Evolutionary conservation across 2,797 vertebrate genomes (phyloP).

Genomic region (Malacoraja senta): DNA sequence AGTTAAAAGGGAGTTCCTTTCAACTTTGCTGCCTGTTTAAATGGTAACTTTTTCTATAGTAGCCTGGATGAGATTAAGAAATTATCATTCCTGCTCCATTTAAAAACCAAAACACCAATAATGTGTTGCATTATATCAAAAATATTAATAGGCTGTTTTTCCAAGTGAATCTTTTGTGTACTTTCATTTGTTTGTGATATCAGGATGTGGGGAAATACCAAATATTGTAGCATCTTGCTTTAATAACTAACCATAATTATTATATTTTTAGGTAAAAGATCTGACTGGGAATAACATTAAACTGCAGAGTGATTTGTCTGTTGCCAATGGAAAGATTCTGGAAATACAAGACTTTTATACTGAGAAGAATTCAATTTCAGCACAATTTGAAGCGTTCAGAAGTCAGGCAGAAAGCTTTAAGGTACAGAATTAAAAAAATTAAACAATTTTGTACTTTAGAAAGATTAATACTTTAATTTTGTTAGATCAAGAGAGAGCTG

Average conservation of each 20-base stretch:
- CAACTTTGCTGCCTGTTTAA: background rate
- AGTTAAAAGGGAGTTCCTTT: background rate
- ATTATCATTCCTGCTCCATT: background rate
- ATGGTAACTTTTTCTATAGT: background rate
- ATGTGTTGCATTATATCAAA: background rate
- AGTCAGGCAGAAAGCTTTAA: constrained; percentile 49
- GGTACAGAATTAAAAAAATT: constrained; percentile 37
- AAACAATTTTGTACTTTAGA: background rate
- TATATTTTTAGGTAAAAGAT: constrained; percentile 53
- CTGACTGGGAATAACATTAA: constrained; percentile 45
- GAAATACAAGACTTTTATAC: constrained; percentile 43
- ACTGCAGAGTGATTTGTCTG: constrained; percentile 50
- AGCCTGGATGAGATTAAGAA: background rate
- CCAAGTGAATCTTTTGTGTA: background rate
- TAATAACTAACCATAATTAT: background rate
- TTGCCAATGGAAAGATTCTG: constrained; percentile 43
- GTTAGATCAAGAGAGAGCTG: no score
- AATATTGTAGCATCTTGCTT: background rate
- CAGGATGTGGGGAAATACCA: background rate
- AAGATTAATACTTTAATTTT: background rate
- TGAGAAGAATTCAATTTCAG: constrained; percentile 50
- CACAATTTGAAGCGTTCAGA: constrained; percentile 47
- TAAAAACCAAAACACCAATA: background rate
- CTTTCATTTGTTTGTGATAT: background rate
- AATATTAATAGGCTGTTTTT: background rate